A percentile compares a stretch with the other conserved stretches of the same genome.
phyloP scores from a whole-genome alignment of 2,797 vertebrate genomes.

The Cirrhinus molitorella region DNA sequence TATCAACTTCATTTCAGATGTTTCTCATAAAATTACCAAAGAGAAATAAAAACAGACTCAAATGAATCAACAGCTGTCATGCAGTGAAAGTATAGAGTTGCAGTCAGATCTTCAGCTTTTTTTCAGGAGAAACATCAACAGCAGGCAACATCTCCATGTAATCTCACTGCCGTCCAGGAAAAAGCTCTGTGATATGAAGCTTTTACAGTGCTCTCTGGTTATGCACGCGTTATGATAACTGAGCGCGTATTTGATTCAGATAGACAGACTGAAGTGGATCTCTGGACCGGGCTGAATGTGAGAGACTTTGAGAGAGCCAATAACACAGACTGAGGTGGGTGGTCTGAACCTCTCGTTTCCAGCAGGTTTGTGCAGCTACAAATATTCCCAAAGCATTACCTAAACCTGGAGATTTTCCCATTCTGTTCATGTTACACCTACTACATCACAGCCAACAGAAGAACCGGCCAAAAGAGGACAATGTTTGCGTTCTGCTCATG shows the following conservation, averaged over 20 bases:
- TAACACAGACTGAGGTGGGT: conserved; percentile 5
- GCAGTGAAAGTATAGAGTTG: neutral
- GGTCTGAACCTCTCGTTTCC: neutral
- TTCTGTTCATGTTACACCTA: conserved; percentile 7
- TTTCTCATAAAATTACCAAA: neutral
- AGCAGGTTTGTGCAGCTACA: conserved; percentile 7
- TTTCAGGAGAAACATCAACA: neutral
- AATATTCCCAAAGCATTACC: conserved; percentile 33
- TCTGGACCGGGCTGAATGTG: neutral
- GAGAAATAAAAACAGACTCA: neutral
- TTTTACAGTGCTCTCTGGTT: neutral
- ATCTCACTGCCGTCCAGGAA: neutral
- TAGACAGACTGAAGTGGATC: neutral
- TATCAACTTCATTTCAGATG: neutral
- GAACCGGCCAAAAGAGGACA: neutral
- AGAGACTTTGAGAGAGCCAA: neutral
- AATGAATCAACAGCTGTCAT: neutral
- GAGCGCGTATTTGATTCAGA: neutral
- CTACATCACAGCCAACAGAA: neutral
- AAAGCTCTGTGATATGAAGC: neutral
- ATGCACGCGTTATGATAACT: neutral
- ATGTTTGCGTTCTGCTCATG: neutral
- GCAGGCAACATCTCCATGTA: neutral
- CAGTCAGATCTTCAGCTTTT: neutral
- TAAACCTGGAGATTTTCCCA: conserved; percentile 3